Conservation (phyloP, 2,888 invertebrate genomes). For the Oeneis ivallda region DNA sequence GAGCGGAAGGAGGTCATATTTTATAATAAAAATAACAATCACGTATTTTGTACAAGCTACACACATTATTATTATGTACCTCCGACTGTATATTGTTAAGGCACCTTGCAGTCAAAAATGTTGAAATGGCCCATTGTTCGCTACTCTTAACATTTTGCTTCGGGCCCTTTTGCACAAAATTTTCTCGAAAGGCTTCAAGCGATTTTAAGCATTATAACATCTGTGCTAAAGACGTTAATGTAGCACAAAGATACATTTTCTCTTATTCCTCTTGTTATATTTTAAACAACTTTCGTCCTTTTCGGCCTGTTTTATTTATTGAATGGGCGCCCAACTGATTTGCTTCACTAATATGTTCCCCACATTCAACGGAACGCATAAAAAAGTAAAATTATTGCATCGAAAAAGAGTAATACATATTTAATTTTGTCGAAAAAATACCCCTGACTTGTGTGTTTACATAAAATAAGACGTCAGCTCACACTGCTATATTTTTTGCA, state of each 20-base stretch:
- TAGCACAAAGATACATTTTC: neutral
- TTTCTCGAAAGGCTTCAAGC: conserved; percentile 16
- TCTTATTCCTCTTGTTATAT: conserved; percentile 29
- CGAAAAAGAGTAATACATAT: conserved; percentile 5
- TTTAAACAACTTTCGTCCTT: conserved; percentile 29
- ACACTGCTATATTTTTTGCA: neutral
- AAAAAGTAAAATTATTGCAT: conserved; percentile 24
- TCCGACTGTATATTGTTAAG: conserved; percentile 26
- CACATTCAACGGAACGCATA: conserved; percentile 5
- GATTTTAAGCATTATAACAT: conserved; percentile 21
- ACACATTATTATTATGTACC: conserved; percentile 29
- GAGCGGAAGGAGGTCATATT: neutral
- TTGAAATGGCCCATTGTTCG: conserved; percentile 52
- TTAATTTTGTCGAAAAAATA: neutral
- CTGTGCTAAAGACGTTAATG: neutral
- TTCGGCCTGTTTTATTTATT: conserved; percentile 32
- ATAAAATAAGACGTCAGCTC: conserved; percentile 1
- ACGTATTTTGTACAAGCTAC: conserved; percentile 15
- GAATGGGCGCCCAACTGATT: conserved; percentile 34
- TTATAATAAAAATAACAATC: conserved; percentile 25
- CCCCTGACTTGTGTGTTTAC: neutral
- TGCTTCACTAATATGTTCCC: conserved; percentile 30
- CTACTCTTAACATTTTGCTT: conserved; percentile 27
- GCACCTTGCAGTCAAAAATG: conserved; percentile 42
- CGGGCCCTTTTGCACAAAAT: conserved; percentile 15